A percentile compares a stretch with the other conserved stretches of the same genome.
phyloP scores from a whole-genome alignment of 2,888 invertebrate species.

The Cabera pusaria region DNA sequence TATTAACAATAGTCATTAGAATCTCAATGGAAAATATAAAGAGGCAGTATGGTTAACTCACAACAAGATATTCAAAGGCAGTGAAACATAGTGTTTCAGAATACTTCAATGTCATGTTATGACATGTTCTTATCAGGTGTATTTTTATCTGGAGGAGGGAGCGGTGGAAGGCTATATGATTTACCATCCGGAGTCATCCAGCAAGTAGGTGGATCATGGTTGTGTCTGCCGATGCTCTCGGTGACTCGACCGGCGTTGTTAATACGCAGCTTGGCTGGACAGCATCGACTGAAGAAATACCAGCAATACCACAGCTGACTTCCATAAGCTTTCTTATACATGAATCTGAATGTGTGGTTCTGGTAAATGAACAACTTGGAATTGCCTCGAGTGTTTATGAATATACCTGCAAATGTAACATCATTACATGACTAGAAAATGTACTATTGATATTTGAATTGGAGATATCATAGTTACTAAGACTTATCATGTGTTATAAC shows the following conservation, averaged over 20 bases:
- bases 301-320: constrained; percentile 79
- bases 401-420: constrained; percentile 78
- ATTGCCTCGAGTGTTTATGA: constrained; percentile 77
- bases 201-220: constrained; percentile 76
- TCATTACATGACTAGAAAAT: too few species aligned
- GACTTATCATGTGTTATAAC: too few species aligned
- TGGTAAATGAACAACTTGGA: constrained; percentile 78
- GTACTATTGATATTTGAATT: too few species aligned
- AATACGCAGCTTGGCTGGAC: constrained; percentile 73
- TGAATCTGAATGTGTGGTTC: constrained; percentile 78
- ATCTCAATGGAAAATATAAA: constrained; percentile 46
- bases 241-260: constrained; percentile 75
- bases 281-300: constrained; percentile 78
- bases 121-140: constrained; percentile 37
- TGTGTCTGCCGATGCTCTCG: constrained; percentile 72
- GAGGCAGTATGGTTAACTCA: constrained; percentile 45
- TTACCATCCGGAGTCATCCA: constrained; percentile 81
- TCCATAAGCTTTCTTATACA: constrained; percentile 80
- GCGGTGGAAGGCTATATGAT: constrained; percentile 68
- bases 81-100: constrained; percentile 38
- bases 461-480: too few species aligned
- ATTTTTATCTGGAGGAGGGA: constrained; percentile 49
- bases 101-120: constrained; percentile 41
- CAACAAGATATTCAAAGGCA: constrained; percentile 17
- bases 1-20: constrained; percentile 35